Evolutionary conservation across 2,888 invertebrate species (phyloP).

Genomic region (Mystacides longicornis): DNA sequence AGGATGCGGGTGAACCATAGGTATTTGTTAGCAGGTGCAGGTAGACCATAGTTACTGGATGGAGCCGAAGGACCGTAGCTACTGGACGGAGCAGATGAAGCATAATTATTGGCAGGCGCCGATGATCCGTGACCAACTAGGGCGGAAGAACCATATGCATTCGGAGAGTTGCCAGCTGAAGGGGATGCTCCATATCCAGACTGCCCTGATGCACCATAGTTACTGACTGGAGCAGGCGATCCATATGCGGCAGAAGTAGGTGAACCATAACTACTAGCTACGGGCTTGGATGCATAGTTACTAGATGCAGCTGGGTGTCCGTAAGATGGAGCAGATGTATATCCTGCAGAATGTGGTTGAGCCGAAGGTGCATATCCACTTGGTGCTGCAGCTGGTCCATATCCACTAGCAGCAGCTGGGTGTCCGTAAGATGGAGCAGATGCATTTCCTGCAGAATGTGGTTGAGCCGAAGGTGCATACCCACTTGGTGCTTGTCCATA

Average conservation of each 20-base stretch:
- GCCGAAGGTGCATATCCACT: slow-evolving; percentile 6
- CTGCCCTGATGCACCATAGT: slow-evolving; percentile 10
- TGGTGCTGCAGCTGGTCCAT: slow-evolving; percentile 2
- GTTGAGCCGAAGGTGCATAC: background rate
- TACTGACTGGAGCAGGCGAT: background rate
- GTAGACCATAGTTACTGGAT: too few species aligned
- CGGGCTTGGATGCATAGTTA: background rate
- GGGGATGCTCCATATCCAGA: background rate
- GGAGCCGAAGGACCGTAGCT: too few species aligned
- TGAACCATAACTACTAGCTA: background rate
- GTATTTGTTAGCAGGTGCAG: background rate
- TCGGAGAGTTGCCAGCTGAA: too few species aligned
- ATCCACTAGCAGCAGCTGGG: slow-evolving; percentile 4
- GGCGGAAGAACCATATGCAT: background rate
- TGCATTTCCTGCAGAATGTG: background rate
- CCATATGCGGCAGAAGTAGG: background rate
- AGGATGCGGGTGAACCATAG: background rate
- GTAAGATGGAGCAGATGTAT: slow-evolving; percentile 4
- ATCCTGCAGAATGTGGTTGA: background rate
- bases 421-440: background rate
- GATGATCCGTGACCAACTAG: background rate
- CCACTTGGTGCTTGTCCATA: background rate
- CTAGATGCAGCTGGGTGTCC: background rate
- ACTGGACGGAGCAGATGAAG: too few species aligned
- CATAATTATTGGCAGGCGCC: too few species aligned